Base-by-base conservation (phyloP, 2,797 vertebrate species). In the Microctenopoma steveboyesi region DNA sequence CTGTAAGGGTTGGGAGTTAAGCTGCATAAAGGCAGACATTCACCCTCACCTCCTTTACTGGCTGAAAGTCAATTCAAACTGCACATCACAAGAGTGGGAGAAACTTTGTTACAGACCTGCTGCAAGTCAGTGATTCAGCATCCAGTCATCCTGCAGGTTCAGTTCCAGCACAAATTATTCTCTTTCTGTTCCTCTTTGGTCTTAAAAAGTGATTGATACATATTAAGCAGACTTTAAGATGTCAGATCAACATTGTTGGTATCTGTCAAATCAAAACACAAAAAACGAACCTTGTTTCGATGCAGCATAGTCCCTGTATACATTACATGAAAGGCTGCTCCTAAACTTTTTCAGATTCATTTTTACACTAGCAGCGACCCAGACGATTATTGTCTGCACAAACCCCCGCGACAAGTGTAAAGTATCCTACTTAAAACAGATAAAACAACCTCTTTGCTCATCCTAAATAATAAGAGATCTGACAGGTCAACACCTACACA, bases 1-100 rank as follows among this genome's bases (percentile, higher is more conserved):
- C 90, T 91, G 90, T 82, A 87, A 89, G 87, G 79, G 79, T 86
- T 91, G 87, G 61, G 84, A 91, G 89, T 87, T 89, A 90, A 93
- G 88, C 86, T 89, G 80, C 88, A 92, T 88, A 87, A 88, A 90
- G 85, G 79, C 85, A 92, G 88, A 92, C 85, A 85, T 87, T 88
- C 88, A 84, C 82, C 84, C 87, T 89, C 74, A 81, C 85, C 89
- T 92, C 81, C 80, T 77, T 75, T 71, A 72, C 86, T 72, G 65
- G 82, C 86, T 88, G 82, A 88, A 88, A 89, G 85, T 90, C 84
- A 86, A 88, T 83, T 89, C 84, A 84, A 90, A 87, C 87, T 81
- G 81, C 79, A 83, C 77, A 91, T 83, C 80, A 78, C 69, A 81
- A 68, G 59, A 78, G 7, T 18, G 56, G 60, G 39, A 57, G 64